These are phyloP conservation scores for Oscheius sp. DNA, from an alignment of 2,888 invertebrate genomes.

Conservation along the genomic window DNA sequence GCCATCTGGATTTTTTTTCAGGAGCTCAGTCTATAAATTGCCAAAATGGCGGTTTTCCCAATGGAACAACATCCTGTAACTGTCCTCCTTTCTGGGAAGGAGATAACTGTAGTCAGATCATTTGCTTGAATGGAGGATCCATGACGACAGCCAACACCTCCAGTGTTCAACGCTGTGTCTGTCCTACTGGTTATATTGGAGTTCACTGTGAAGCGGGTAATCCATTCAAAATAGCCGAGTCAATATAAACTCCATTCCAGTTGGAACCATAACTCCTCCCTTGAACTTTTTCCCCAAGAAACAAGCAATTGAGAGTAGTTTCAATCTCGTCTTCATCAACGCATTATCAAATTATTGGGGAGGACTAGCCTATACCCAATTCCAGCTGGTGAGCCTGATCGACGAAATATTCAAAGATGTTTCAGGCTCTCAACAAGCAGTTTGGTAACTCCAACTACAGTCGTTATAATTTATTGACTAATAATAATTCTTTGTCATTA, in stretches of 20 bases:
- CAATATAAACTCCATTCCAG: background rate
- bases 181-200: conserved; percentile 28
- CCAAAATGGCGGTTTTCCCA: conserved; percentile 7
- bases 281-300: background rate
- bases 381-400: background rate
- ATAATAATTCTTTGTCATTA: background rate
- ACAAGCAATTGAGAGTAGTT: background rate
- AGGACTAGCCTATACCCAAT: conserved; percentile 14
- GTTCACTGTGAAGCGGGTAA: conserved; percentile 29
- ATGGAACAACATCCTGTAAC: background rate
- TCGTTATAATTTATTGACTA: background rate
- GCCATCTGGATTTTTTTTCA: background rate
- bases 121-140: conserved; percentile 21
- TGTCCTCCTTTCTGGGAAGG: conserved; percentile 1
- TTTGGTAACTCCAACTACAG: background rate
- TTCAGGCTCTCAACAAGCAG: background rate
- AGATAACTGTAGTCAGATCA: background rate
- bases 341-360: conserved; percentile 19
- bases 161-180: background rate
- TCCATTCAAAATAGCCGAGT: background rate
- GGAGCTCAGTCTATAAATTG: background rate
- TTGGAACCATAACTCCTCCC: background rate
- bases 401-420: background rate
- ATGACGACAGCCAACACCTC: background rate
- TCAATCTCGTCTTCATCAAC: conserved; percentile 1